These are phyloP conservation scores for Dione juno DNA, from an alignment of 2,888 invertebrate genomes.

Conservation along the genomic window DNA sequence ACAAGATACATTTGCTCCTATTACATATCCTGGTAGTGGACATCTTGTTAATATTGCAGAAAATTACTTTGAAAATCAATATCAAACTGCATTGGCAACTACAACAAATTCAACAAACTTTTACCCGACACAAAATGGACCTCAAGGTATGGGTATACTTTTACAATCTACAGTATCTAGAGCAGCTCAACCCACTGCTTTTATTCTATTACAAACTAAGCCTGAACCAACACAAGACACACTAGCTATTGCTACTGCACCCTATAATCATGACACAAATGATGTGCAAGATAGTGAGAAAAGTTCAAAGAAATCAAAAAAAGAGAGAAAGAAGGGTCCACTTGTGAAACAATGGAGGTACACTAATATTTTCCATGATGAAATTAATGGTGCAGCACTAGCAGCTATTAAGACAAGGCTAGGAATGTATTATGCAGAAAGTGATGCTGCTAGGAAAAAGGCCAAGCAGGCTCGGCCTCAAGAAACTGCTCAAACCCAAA, in stretches of 20 bases:
- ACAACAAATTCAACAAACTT: slow-evolving; percentile 69
- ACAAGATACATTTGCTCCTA: slow-evolving; percentile 67
- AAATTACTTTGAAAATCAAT: slow-evolving; percentile 80
- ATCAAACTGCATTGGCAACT: slow-evolving; percentile 67
- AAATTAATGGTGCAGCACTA: slow-evolving; percentile 79
- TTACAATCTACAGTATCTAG: slow-evolving; percentile 69
- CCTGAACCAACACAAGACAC: slow-evolving; percentile 68
- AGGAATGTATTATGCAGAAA: slow-evolving; percentile 80
- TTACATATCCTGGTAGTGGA: slow-evolving; percentile 76
- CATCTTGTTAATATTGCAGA: slow-evolving; percentile 79
- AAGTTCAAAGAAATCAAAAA: slow-evolving; percentile 66
- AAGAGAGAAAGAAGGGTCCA: slow-evolving; percentile 74
- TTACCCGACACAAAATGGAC: slow-evolving; percentile 73
- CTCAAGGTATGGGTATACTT: slow-evolving; percentile 75
- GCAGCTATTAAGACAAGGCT: slow-evolving; percentile 81
- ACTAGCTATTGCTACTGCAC: slow-evolving; percentile 60
- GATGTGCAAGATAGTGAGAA: slow-evolving; percentile 55
- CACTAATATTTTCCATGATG: slow-evolving; percentile 83
- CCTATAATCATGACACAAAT: slow-evolving; percentile 56
- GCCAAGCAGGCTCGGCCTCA: slow-evolving; percentile 68
- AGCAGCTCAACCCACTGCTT: slow-evolving; percentile 71
- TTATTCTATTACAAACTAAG: slow-evolving; percentile 75
- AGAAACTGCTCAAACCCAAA: slow-evolving; percentile 65
- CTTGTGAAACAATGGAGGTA: slow-evolving; percentile 83
- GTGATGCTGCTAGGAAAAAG: slow-evolving; percentile 78